phyloP scores from a whole-genome alignment of 2,888 invertebrate species.

The Agriopis marginaria region DNA sequence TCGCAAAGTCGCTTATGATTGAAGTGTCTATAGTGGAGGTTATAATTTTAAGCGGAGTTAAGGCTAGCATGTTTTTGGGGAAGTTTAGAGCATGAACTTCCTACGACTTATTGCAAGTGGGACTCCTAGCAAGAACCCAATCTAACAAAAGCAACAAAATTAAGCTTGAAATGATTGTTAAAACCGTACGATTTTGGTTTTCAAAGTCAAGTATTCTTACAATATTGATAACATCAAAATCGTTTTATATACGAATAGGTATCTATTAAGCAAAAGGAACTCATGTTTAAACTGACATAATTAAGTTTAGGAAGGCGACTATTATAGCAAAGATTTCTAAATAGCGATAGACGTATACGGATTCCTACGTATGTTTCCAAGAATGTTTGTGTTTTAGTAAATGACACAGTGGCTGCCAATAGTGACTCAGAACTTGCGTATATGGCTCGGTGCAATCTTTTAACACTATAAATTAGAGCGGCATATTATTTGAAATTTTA shows the following conservation, averaged over 20 bases:
- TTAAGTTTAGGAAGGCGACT: slow-evolving; percentile 20
- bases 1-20: slow-evolving; percentile 41
- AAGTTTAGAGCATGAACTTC: not conserved
- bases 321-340: slow-evolving; percentile 34
- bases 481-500: slow-evolving; percentile 28
- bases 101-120: not conserved
- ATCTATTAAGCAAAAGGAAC: slow-evolving; percentile 1
- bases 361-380: slow-evolving; percentile 31
- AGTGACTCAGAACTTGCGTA: slow-evolving; percentile 39
- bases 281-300: slow-evolving; percentile 3
- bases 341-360: slow-evolving; percentile 37
- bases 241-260: not conserved
- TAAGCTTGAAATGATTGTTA: not conserved
- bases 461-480: slow-evolving; percentile 25
- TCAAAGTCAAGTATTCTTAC: not conserved
- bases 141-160: not conserved
- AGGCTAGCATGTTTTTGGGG: too few species aligned
- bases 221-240: not conserved
- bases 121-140: not conserved
- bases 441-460: slow-evolving; percentile 29
- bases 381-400: slow-evolving; percentile 41
- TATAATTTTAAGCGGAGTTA: not conserved
- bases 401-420: slow-evolving; percentile 35
- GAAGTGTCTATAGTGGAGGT: slow-evolving; percentile 33
- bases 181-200: not conserved